A percentile compares a stretch with the other conserved stretches of the same genome.
These are phyloP conservation scores for Lophotriccus pileatus DNA, from an alignment of 2,797 vertebrate species.

Conservation along the genomic window DNA sequence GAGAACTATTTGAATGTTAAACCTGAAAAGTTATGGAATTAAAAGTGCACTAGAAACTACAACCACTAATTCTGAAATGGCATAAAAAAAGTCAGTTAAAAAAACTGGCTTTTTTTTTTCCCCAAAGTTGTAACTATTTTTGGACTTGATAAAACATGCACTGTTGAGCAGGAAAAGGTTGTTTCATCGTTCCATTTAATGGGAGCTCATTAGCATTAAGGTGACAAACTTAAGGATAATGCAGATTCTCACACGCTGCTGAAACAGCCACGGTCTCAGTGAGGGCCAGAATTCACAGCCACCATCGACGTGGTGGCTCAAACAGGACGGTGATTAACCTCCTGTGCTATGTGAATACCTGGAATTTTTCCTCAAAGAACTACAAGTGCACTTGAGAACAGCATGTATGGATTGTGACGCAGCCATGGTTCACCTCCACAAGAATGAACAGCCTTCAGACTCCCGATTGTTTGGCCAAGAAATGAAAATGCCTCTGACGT, in stretches of 20 bases:
- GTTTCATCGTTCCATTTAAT: rapidly evolving
- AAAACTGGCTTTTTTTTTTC: background rate
- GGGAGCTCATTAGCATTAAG: background rate
- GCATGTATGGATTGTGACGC: background rate
- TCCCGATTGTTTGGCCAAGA: background rate
- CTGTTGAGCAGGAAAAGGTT: background rate
- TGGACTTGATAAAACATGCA: background rate
- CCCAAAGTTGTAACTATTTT: background rate
- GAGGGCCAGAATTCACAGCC: background rate
- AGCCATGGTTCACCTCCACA: background rate
- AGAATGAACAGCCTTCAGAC: background rate
- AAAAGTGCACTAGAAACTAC: background rate
- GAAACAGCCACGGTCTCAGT: rapidly evolving
- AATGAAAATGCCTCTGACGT: background rate
- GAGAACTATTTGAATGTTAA: background rate
- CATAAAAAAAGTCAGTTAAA: background rate
- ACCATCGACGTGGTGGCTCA: background rate
- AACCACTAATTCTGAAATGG: background rate
- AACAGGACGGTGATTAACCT: background rate
- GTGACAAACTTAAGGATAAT: background rate
- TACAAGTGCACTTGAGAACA: background rate
- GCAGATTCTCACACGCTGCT: background rate
- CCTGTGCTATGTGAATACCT: background rate
- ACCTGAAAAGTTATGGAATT: rapidly evolving
- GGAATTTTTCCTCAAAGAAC: background rate